A percentile compares a stretch with the other conserved stretches of the same genome.
phyloP scores from a whole-genome alignment of 1,140 invertebrate species.

The Maniola jurtina region DNA sequence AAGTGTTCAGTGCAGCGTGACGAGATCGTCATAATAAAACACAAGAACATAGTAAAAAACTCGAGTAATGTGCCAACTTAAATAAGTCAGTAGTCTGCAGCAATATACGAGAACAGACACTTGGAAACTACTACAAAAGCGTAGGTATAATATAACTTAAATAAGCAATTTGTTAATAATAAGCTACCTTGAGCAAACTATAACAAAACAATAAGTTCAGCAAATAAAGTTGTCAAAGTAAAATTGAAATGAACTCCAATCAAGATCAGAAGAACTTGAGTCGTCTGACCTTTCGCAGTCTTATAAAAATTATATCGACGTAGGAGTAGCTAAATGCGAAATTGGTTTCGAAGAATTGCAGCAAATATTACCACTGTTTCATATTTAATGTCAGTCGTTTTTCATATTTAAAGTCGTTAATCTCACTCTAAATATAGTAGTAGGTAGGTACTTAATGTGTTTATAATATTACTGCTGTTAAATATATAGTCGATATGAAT shows the following conservation, averaged over 20 bases:
- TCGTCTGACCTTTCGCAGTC: conserved; percentile 43
- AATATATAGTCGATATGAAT: not conserved
- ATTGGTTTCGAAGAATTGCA: conserved; percentile 41
- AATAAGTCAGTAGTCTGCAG: not conserved
- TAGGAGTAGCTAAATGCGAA: conserved; percentile 64
- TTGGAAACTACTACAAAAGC: no score
- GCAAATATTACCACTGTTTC: not conserved
- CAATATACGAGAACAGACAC: not conserved
- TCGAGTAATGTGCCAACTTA: not conserved
- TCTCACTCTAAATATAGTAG: not conserved
- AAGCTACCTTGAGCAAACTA: not conserved
- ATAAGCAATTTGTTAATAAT: not conserved
- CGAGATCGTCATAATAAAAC: conserved; percentile 4
- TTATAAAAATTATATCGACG: conserved; percentile 44
- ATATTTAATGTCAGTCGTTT: not conserved
- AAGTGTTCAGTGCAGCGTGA: conserved; percentile 17
- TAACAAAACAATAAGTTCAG: not conserved
- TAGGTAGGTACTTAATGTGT: not conserved
- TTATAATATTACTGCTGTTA: not conserved
- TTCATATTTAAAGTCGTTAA: not conserved
- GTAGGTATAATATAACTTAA: no score
- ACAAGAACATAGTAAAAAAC: not conserved
- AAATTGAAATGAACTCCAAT: conserved; percentile 4
- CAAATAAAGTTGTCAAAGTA: not conserved
- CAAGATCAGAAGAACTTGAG: conserved; percentile 4